Percentiles rank a stretch among this genome's conserved stretches.
phyloP scores from a whole-genome alignment of 2,113 vertebrate species.

The Paramisgurnus dabryanus region DNA sequence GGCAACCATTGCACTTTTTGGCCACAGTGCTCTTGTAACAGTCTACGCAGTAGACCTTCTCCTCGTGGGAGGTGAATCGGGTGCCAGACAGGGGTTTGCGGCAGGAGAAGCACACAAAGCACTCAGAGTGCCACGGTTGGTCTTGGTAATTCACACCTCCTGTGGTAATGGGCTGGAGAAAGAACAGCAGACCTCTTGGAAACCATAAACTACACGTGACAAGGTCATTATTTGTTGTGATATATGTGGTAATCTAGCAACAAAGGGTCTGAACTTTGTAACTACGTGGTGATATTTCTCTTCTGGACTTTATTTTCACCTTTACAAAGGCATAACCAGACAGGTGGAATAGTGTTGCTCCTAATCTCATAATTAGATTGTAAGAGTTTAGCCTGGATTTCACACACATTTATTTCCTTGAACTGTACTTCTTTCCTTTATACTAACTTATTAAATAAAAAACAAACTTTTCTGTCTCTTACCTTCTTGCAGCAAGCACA shows the following conservation, averaged over 20 bases:
- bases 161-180: constrained; percentile 84
- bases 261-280: too few species aligned
- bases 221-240: not conserved
- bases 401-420: too few species aligned
- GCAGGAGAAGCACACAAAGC: constrained; percentile 92
- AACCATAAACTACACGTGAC: constrained; percentile 1
- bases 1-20: constrained; percentile 92
- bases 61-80: constrained; percentile 92
- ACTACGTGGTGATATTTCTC: too few species aligned
- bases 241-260: too few species aligned
- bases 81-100: constrained; percentile 86
- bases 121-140: constrained; percentile 92
- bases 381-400: too few species aligned
- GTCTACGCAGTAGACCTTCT: constrained; percentile 90
- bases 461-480: not conserved
- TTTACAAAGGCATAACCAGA: too few species aligned
- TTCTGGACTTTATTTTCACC: too few species aligned
- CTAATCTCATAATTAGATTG: too few species aligned
- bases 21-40: constrained; percentile 95
- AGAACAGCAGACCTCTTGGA: constrained; percentile 4
- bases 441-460: not conserved
- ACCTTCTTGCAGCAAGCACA: constrained; percentile 94
- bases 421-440: too few species aligned
- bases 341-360: too few species aligned
- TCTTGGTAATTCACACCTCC: constrained; percentile 97